phyloP scores from a whole-genome alignment of 2,797 vertebrate species.

The Rachycentron canadum region DNA sequence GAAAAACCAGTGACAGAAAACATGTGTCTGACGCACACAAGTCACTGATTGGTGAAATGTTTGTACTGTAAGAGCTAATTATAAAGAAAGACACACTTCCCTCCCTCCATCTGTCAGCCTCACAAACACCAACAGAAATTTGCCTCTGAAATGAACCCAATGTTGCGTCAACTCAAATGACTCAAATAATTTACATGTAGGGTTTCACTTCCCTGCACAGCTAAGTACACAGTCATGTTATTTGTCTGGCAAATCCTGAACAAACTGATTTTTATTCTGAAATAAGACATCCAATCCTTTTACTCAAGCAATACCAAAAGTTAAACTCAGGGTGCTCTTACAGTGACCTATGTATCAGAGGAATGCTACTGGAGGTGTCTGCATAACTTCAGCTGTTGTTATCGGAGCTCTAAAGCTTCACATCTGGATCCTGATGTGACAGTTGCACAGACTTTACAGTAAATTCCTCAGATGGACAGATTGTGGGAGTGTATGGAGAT shows the following conservation, averaged over 20 bases:
- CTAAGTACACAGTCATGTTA: slow-evolving; percentile 17
- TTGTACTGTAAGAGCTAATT: slow-evolving; percentile 27
- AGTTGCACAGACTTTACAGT: slow-evolving; percentile 38
- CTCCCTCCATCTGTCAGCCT: not conserved
- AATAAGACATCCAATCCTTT: not conserved
- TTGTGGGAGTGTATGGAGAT: slow-evolving; percentile 45
- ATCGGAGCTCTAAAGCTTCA: slow-evolving; percentile 54
- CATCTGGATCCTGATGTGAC: slow-evolving; percentile 71
- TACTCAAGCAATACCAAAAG: not conserved
- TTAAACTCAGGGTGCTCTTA: not conserved
- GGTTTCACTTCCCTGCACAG: slow-evolving; percentile 1
- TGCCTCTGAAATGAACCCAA: slow-evolving; percentile 51
- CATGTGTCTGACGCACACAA: not conserved
- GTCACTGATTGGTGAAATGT: slow-evolving; percentile 12
- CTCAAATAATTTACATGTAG: slow-evolving; percentile 30
- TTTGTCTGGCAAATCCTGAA: slow-evolving; percentile 13
- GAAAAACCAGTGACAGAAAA: not conserved
- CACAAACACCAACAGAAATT: slow-evolving; percentile 37
- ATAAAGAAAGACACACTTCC: slow-evolving; percentile 16
- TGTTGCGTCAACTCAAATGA: slow-evolving; percentile 26
- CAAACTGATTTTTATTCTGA: not conserved
- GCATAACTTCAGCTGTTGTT: slow-evolving; percentile 27
- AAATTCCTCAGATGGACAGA: slow-evolving; percentile 55
- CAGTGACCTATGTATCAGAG: slow-evolving; percentile 2
- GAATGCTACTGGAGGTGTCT: slow-evolving; percentile 30